phyloP scores from a whole-genome alignment of 2,888 invertebrate genomes.

The Pseudococcus viburni region DNA sequence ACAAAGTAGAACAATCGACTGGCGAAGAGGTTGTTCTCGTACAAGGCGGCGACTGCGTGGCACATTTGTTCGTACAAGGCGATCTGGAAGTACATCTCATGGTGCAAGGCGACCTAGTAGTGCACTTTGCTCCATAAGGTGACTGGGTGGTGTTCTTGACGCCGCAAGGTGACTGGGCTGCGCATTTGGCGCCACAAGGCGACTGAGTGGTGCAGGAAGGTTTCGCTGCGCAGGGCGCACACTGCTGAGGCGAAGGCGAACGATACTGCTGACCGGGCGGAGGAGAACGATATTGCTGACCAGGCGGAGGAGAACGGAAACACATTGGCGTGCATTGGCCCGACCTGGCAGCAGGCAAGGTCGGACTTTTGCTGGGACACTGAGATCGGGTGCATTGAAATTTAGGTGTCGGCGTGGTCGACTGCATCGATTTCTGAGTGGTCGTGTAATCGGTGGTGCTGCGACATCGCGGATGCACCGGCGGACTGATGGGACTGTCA shows the following conservation, averaged over 20 bases:
- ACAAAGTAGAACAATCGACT: neutral
- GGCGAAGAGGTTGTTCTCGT: too few relatives aligned
- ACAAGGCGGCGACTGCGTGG: neutral
- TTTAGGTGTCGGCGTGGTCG: neutral
- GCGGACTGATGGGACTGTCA: constrained; percentile 25
- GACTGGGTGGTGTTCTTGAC: neutral
- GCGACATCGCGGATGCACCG: constrained; percentile 46
- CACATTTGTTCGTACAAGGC: neutral
- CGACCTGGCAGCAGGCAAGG: neutral
- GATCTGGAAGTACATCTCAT: neutral
- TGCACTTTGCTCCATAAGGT: neutral
- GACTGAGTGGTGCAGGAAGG: too few relatives aligned
- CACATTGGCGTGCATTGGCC: neutral
- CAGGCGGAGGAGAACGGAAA: neutral
- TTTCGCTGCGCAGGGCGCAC: too few relatives aligned
- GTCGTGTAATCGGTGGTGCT: constrained; percentile 23
- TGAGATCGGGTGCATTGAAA: neutral
- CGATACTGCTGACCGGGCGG: neutral
- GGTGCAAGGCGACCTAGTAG: neutral
- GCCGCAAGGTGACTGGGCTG: neutral
- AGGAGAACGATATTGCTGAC: neutral
- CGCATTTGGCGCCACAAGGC: neutral
- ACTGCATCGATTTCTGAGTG: neutral
- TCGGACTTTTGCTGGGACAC: neutral
- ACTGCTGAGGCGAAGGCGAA: neutral